Conservation (phyloP, 2,797 vertebrate species). For the Girardinus metallicus region DNA sequence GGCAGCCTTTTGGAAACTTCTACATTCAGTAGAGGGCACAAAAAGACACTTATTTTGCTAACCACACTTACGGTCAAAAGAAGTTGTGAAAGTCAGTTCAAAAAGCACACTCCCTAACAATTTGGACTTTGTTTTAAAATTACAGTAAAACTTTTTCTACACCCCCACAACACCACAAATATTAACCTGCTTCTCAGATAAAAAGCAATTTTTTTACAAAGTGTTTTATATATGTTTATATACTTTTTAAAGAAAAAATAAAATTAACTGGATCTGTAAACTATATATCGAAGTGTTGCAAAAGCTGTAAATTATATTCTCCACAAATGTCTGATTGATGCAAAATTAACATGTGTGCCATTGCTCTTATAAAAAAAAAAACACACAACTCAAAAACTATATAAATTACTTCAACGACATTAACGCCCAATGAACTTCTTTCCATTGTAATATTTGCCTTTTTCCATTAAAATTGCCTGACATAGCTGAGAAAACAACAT, state of each 20-base stretch:
- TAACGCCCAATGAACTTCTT: slow-evolving; percentile 36
- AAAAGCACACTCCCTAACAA: neutral
- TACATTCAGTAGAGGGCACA: neutral
- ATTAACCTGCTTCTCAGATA: neutral
- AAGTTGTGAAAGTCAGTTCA: neutral
- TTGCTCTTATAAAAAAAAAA: neutral
- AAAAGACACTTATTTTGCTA: neutral
- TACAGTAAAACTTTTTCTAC: too few relatives aligned
- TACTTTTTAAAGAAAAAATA: neutral
- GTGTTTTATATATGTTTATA: neutral
- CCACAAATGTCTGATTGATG: neutral
- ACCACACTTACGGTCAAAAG: neutral
- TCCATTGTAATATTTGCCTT: slow-evolving; percentile 32
- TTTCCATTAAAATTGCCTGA: slow-evolving; percentile 35
- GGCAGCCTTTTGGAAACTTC: neutral
- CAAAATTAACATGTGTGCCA: neutral
- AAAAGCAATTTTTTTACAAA: neutral
- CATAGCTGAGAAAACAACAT: slow-evolving; percentile 51
- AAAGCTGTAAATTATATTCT: neutral
- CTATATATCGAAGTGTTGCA: neutral
- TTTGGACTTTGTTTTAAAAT: too few relatives aligned
- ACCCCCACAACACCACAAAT: too few relatives aligned
- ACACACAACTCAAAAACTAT: slow-evolving; percentile 23
- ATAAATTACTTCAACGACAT: slow-evolving; percentile 46
- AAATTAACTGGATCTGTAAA: neutral